Evolutionary conservation across 2,113 vertebrate genomes (phyloP), one percentile per base, ranked within the genome.

Genomic region (Platichthys flesus): DNA sequence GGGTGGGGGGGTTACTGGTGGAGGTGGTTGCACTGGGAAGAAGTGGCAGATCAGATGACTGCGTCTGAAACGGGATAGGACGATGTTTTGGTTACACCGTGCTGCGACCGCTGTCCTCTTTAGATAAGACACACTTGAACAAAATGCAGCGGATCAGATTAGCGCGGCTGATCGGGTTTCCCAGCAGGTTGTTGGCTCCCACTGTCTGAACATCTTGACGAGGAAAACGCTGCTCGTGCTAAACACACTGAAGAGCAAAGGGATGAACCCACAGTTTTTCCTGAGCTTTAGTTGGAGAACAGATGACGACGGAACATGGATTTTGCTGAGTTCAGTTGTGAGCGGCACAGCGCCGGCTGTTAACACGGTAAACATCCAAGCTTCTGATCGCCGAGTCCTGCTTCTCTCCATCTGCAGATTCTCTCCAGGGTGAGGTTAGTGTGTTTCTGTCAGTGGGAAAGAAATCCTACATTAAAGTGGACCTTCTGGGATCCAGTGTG

Each of bases 131-230:
- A 78, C 86, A 85, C 74, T 88, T 21, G 82, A 91, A 89, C 90
- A 68, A 82, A 90, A 84, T 87, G 89, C 85, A 54, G 82, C 77
- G 83, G 92, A 94, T 93, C 88, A 92, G 92, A 93, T 93, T 88
- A 91, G 85, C 20, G 62, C 59, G 86, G 85, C 67, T 68, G 88
- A 84, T 93, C 86, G 8, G 80, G 73, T 89, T 87, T 85, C 93
- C 35, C 86, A 80, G 85, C 88, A 78, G 89, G 90, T 76, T 23
- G 66, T 58, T 74, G 82, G 76, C 86, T 88, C 83, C 81, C 62
- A 71, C 84, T 73, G 87, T 79, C 85, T 84, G 83, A 88, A 69
- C 85, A 83, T 89, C 81, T 90, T 82, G 74, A 76, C 56, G 37
- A 18, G 73, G 59, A 86, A 71, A 31, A 76, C 18, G 23, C 57